phyloP scores from a whole-genome alignment of 1,140 invertebrate species.

The Odontomachus brunneus region DNA sequence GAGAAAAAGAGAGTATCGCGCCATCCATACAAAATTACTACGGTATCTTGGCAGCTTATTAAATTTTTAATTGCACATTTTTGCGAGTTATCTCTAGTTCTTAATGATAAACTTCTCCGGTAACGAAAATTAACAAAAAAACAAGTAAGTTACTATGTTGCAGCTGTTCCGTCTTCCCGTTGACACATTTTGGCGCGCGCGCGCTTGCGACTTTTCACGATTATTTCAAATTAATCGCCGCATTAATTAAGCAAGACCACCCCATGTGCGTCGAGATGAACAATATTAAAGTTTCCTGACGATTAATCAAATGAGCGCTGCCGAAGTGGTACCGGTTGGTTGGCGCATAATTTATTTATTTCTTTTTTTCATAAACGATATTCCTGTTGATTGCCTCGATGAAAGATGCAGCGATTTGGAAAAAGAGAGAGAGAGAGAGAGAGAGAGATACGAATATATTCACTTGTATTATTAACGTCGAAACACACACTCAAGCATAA shows the following conservation, averaged over 20 bases:
- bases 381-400: slow-evolving; percentile 13
- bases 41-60: background rate
- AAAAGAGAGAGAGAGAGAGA: too few relatives aligned
- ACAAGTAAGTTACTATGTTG: background rate
- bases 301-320: slow-evolving; percentile 1
- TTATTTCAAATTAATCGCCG: slow-evolving; percentile 37
- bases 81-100: background rate
- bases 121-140: slow-evolving; percentile 5
- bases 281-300: slow-evolving; percentile 3
- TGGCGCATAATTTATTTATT: background rate
- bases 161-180: background rate
- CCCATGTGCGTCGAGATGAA: background rate
- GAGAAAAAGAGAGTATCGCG: too few relatives aligned
- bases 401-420: background rate
- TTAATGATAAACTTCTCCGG: slow-evolving; percentile 3
- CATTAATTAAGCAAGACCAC: slow-evolving; percentile 25
- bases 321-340: background rate
- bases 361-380: background rate
- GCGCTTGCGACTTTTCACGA: slow-evolving; percentile 15
- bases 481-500: background rate
- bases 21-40: too few relatives aligned
- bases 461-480: background rate
- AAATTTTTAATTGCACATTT: slow-evolving; percentile 11
- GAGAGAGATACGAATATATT: background rate
- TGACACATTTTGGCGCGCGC: background rate